phyloP scores from a whole-genome alignment of 1,140 invertebrate species.

The Sinella curviseta region DNA sequence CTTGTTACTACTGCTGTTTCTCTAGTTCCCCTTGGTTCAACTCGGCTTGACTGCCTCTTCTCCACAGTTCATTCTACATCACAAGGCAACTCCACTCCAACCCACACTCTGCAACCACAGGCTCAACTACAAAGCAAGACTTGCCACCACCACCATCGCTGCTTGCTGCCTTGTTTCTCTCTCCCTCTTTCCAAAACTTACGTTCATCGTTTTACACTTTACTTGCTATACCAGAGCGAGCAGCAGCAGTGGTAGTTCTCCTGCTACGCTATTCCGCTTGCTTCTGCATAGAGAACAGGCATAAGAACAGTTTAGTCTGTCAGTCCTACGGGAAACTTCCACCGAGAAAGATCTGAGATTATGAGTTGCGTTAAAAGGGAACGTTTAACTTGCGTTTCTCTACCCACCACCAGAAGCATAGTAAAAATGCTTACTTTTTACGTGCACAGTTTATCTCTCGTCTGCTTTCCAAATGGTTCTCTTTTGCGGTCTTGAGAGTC shows the following conservation, averaged over 20 bases:
- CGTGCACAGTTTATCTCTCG: background rate
- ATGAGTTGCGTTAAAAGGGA: background rate
- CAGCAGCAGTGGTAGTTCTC: too few species aligned
- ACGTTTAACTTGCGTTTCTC: too few species aligned
- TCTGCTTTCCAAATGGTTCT: background rate
- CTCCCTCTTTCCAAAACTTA: too few species aligned
- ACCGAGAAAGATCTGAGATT: conserved; percentile 13
- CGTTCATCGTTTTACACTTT: background rate
- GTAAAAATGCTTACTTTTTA: too few species aligned
- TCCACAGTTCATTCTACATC: background rate
- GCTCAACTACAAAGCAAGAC: background rate
- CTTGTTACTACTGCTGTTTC: background rate
- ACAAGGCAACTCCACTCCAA: background rate
- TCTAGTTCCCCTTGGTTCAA: background rate
- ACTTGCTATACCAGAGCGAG: too few species aligned
- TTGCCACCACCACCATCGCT: background rate
- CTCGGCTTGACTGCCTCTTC: background rate
- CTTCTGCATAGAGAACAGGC: conserved; percentile 1
- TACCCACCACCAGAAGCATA: too few species aligned
- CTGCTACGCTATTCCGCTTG: too few species aligned
- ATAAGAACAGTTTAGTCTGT: background rate
- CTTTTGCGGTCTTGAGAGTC: background rate
- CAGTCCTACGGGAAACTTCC: conserved; percentile 17
- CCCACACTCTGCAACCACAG: background rate
- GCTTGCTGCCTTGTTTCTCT: background rate